Base-by-base conservation (phyloP, 2,113 vertebrate genomes). In the Hippocampus comes region DNA sequence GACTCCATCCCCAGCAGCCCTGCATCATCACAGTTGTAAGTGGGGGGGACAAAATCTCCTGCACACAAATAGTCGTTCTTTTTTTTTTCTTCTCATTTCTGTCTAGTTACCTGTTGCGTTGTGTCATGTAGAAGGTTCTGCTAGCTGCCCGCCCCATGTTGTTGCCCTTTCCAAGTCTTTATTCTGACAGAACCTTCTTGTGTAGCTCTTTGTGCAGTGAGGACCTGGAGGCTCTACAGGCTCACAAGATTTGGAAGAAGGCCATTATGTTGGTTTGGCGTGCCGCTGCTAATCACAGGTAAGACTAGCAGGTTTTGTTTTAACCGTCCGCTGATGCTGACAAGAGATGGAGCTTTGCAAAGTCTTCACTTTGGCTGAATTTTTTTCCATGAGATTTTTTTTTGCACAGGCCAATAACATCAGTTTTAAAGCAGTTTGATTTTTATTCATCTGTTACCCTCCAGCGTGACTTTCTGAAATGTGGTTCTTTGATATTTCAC, bases 191-290 rank as follows among this genome's bases (percentile, higher is more conserved):
- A 23, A 55, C 51, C 23, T 12, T 56, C 4, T 57, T 56, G 27
- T 57, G 68, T 69, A 98, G 97, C 79, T 98, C 97, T 67, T 92
- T 97, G 76, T 95, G 97, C 89, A 98, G 95, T 78, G 97, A 98
- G 82, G 96, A 98, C 84, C 95, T 96, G 84, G 97, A 98, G 84
- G 96, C 97, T 0, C 95, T 98, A 84, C 97, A 98, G 86, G 96
- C 97, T 75, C 97, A 98, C 89, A 98, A 98, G 91, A 98, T 98
- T 78, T 98, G 97, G 97, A 98, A 98, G 90, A 98, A 98, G 89
- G 94, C 97, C 63, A 98, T 98, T 79, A 98, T 98, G 97, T 90
- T 98, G 75, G 97, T 98, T 74, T 98, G 97, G 97, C 94, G 96
- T 86, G 97, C 97, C 67, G 96, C 96, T 72, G 97, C 97, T 82